Evolutionary conservation across 2,888 invertebrate genomes (phyloP).

Genomic region (Thymelicus sylvestris): DNA sequence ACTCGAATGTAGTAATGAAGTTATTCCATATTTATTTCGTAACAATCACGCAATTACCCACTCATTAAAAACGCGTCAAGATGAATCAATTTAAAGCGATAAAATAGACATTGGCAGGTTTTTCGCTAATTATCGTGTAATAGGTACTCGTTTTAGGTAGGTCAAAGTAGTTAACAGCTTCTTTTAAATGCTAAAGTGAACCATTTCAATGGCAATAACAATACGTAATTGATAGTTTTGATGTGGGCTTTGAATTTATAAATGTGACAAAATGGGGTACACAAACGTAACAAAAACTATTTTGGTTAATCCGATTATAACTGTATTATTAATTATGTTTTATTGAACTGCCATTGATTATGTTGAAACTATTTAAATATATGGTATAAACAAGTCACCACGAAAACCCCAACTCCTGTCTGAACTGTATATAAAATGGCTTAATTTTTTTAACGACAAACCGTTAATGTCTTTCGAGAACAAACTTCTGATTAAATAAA

Average conservation of each 20-base stretch:
- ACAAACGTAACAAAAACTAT: no score
- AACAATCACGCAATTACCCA: constrained; percentile 35
- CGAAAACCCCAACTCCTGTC: no score
- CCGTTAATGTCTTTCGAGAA: background rate
- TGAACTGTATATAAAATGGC: background rate
- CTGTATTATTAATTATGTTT: no score
- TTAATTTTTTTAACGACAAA: background rate
- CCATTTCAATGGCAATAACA: background rate
- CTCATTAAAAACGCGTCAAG: constrained; percentile 30
- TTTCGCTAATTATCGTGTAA: constrained; percentile 40
- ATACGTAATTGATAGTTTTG: background rate
- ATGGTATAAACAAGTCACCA: no score
- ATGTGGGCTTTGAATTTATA: no score
- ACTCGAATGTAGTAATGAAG: constrained; percentile 12
- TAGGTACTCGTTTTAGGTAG: constrained; percentile 27
- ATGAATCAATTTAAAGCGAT: constrained; percentile 30
- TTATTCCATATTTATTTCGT: constrained; percentile 19
- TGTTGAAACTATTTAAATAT: no score
- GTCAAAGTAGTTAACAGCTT: constrained; percentile 36
- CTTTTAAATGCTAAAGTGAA: constrained; percentile 25
- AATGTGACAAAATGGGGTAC: no score
- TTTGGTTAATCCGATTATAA: no score
- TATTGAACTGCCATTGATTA: no score
- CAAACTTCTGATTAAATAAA: constrained; percentile 1
- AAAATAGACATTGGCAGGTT: constrained; percentile 38